Evolutionary conservation across 2,113 vertebrate genomes (phyloP).

Genomic region (Forbesichthys agassizii): DNA sequence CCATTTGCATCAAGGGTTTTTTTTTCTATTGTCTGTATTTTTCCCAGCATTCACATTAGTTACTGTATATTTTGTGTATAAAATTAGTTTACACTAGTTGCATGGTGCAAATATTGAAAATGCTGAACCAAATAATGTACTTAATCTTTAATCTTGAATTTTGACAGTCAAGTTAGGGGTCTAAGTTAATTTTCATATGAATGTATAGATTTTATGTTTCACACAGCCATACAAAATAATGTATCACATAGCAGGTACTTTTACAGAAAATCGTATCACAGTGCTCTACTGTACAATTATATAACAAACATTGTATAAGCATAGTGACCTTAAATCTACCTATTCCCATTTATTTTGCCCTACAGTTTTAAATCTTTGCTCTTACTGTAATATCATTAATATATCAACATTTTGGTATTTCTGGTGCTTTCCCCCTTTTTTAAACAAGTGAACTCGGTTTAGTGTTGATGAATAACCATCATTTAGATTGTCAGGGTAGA

Average conservation of each 20-base stretch:
- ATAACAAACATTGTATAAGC: conserved; percentile 27
- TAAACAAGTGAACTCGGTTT: not conserved
- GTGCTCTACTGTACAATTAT: not conserved
- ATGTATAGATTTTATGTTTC: conserved; percentile 56
- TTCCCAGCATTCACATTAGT: conserved; percentile 37
- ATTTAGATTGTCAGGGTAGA: conserved; percentile 38
- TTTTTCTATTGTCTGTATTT: conserved; percentile 24
- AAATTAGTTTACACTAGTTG: conserved; percentile 61
- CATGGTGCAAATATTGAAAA: conserved; percentile 57
- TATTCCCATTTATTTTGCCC: conserved; percentile 18
- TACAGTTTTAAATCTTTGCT: not conserved
- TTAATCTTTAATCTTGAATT: conserved; percentile 44
- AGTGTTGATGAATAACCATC: conserved; percentile 25
- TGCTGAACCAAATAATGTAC: conserved; percentile 70
- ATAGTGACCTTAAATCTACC: conserved; percentile 43
- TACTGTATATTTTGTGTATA: conserved; percentile 57
- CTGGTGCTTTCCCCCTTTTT: conserved; percentile 54
- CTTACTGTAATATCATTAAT: conserved; percentile 5
- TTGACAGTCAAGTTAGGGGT: conserved; percentile 53
- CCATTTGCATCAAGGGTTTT: conserved; percentile 34
- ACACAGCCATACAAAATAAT: conserved; percentile 15
- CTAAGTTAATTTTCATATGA: conserved; percentile 53
- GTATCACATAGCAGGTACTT: conserved; percentile 52
- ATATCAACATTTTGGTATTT: conserved; percentile 31
- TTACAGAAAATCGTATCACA: conserved; percentile 49